Conservation (phyloP, 2,113 vertebrate genomes). For the Scolopax mira region DNA sequence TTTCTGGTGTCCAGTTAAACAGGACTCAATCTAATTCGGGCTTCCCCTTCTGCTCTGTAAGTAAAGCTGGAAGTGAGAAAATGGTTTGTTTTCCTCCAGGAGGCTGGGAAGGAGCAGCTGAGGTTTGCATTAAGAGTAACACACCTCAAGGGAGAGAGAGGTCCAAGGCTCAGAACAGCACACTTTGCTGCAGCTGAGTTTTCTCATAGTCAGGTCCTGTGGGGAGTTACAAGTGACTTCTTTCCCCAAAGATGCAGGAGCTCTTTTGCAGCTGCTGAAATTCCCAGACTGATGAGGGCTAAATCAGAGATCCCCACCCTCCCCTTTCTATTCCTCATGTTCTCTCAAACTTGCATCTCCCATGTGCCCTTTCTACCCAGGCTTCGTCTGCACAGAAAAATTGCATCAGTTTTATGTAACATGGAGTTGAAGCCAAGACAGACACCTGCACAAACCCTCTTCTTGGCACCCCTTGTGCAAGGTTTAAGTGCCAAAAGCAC, state of each 20-base stretch:
- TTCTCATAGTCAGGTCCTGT: not conserved
- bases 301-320: not conserved
- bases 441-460: constrained; percentile 10
- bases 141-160: not conserved
- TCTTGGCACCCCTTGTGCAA: not conserved
- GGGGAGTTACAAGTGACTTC: not conserved
- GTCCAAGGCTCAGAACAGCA: not conserved
- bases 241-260: not conserved
- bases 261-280: not conserved
- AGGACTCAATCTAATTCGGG: accelerated
- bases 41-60: not conserved
- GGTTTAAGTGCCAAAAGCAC: not conserved
- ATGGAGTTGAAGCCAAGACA: not conserved
- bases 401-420: not conserved
- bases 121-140: not conserved
- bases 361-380: not conserved
- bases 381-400: not conserved
- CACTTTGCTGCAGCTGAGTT: not conserved
- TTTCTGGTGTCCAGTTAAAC: not conserved
- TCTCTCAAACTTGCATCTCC: not conserved
- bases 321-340: not conserved
- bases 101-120: not conserved
- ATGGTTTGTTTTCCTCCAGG: not conserved
- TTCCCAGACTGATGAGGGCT: not conserved
- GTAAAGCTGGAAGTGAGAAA: not conserved